Conservation (phyloP, 2,113 vertebrate species). For the Pangasianodon gigas region DNA sequence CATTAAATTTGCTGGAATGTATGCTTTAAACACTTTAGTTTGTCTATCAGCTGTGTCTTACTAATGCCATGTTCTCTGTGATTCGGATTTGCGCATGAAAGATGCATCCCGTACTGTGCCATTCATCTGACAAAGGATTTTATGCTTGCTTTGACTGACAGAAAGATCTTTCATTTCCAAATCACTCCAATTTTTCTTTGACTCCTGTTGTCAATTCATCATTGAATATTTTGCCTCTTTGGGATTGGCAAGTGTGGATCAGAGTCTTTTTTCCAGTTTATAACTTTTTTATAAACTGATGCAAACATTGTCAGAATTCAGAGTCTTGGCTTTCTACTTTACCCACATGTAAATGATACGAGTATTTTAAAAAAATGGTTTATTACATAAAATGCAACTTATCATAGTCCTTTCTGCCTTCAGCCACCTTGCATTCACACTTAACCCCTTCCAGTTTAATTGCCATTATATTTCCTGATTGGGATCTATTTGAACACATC, state of each 20-base stretch:
- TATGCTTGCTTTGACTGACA: neutral
- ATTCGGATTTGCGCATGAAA: neutral
- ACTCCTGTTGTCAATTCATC: neutral
- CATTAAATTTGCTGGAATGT: neutral
- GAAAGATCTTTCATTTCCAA: neutral
- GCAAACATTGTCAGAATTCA: neutral
- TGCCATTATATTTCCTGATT: neutral
- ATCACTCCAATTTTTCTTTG: neutral
- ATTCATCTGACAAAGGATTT: neutral
- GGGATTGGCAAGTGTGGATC: neutral
- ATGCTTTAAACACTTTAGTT: neutral
- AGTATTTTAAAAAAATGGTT: neutral
- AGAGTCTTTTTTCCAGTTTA: neutral
- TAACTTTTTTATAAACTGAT: neutral
- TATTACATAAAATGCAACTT: neutral
- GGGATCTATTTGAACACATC: neutral
- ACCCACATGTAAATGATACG: neutral
- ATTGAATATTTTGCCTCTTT: neutral
- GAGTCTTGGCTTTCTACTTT: neutral
- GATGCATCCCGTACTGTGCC: neutral
- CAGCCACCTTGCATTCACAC: neutral
- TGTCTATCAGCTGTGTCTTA: neutral
- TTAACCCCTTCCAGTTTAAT: neutral
- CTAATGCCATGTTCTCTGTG: neutral
- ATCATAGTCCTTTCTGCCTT: neutral